phyloP scores from a whole-genome alignment of 2,888 invertebrate species.

The Cyrtodaria siliqua region DNA sequence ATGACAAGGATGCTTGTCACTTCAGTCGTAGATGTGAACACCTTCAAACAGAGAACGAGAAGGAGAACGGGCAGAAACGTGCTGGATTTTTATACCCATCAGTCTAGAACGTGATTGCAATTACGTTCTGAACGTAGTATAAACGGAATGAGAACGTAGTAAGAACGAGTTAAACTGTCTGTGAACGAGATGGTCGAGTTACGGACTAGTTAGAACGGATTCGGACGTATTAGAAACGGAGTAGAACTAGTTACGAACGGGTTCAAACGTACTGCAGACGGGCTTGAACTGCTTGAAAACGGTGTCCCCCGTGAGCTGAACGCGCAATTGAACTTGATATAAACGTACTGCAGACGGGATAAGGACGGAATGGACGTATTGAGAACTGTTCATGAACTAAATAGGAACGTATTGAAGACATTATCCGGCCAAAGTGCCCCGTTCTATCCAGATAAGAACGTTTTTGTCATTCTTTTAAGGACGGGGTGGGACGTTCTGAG shows the following conservation, averaged over 20 bases:
- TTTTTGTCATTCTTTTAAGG: slow-evolving; percentile 4
- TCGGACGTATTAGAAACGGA: neutral
- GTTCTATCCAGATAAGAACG: slow-evolving; percentile 14
- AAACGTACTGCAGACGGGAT: slow-evolving; percentile 9
- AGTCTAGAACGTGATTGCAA: neutral
- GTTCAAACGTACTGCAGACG: slow-evolving; percentile 8
- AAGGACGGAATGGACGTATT: slow-evolving; percentile 4
- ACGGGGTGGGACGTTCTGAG: slow-evolving; percentile 6
- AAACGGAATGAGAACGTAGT: too few species aligned
- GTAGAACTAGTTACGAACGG: slow-evolving; percentile 7
- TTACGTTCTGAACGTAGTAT: too few species aligned
- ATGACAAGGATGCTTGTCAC: too few species aligned
- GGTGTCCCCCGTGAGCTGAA: slow-evolving; percentile 1
- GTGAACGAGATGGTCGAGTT: neutral
- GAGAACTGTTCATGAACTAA: slow-evolving; percentile 3
- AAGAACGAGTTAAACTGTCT: too few species aligned
- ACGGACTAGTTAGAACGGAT: slow-evolving; percentile 2
- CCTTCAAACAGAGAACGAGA: too few species aligned
- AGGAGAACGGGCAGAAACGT: neutral
- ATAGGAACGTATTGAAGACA: neutral
- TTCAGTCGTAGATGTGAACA: too few species aligned
- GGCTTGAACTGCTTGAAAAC: slow-evolving; percentile 18
- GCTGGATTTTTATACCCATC: neutral
- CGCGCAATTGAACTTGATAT: neutral
- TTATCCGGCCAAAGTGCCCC: neutral